Evolutionary conservation across 35 echinoderm and acorn worm genomes (phyloP).

Genomic region (Apostichopus japonicus): DNA sequence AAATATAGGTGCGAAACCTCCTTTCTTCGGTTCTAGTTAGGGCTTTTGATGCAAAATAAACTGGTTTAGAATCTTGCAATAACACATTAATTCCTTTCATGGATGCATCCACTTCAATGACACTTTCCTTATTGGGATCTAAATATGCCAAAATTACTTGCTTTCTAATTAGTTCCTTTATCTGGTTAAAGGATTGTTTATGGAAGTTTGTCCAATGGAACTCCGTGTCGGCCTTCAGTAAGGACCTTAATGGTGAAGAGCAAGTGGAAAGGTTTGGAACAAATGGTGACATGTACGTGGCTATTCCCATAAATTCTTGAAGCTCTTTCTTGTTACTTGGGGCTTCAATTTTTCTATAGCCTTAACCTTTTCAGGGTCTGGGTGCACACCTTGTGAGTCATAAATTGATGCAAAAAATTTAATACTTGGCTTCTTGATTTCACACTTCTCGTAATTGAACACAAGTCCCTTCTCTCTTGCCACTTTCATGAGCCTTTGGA

Average conservation of each 20-base stretch:
- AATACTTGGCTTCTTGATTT: too few species aligned
- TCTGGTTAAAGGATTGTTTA: conserved; percentile 28
- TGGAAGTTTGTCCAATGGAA: conserved; percentile 60
- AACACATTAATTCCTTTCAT: not conserved
- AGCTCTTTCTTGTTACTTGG: too few species aligned
- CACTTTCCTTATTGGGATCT: conserved; percentile 64
- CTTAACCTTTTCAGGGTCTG: too few species aligned
- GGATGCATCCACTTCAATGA: conserved; percentile 61
- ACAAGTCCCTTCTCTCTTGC: too few species aligned
- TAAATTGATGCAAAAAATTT: too few species aligned
- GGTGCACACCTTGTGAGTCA: too few species aligned
- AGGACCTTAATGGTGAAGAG: conserved; percentile 47
- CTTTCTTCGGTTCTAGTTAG: conserved; percentile 57
- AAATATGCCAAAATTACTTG: conserved; percentile 54
- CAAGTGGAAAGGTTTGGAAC: conserved; percentile 53
- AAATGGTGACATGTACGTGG: conserved; percentile 62
- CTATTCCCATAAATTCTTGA: conserved; percentile 67
- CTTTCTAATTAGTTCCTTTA: conserved; percentile 24
- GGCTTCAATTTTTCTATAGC: too few species aligned
- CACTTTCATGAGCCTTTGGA: too few species aligned
- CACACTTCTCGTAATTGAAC: too few species aligned
- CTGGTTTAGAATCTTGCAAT: conserved; percentile 32
- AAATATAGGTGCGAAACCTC: conserved; percentile 68
- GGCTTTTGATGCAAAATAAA: conserved; percentile 55
- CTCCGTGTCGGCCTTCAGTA: conserved; percentile 48